phyloP scores from a whole-genome alignment of 2,797 vertebrate species.

The Vespertilio murinus region DNA sequence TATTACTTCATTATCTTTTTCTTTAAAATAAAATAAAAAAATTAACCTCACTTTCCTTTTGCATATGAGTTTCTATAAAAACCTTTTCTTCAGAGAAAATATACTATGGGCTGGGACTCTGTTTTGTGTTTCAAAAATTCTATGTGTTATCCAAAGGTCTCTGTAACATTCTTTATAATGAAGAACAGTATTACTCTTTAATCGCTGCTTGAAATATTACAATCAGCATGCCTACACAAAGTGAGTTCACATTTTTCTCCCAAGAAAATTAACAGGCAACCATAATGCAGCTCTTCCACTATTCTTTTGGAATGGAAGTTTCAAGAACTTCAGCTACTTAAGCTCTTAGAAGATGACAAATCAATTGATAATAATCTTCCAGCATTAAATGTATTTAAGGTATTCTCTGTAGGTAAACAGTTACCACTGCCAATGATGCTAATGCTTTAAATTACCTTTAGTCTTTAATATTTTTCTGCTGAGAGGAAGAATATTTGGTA shows the following conservation, averaged over 20 bases:
- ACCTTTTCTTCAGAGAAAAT: conserved; percentile 68
- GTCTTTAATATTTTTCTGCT: not conserved
- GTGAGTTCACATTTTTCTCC: conserved; percentile 78
- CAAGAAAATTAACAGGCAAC: conserved; percentile 77
- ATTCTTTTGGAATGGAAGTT: conserved; percentile 33
- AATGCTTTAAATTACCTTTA: not conserved
- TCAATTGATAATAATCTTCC: conserved; percentile 62
- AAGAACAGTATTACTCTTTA: conserved; percentile 79
- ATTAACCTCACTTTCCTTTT: conserved; percentile 42
- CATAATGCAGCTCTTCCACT: conserved; percentile 71
- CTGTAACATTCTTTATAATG: conserved; percentile 79
- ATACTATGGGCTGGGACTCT: conserved; percentile 21
- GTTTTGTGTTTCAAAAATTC: conserved; percentile 73
- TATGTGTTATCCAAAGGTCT: conserved; percentile 78
- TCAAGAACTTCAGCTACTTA: conserved; percentile 42
- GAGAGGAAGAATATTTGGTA: not conserved
- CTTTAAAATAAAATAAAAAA: conserved; percentile 8
- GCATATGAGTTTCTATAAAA: conserved; percentile 43
- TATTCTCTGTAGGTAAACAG: not conserved
- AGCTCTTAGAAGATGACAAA: conserved; percentile 61
- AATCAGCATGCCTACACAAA: conserved; percentile 84
- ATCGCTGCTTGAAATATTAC: conserved; percentile 82
- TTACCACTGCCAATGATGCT: not conserved
- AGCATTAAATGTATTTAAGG: not conserved
- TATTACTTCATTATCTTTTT: conserved; percentile 22